Evolutionary conservation across 2,113 vertebrate genomes (phyloP).

Genomic region (Rostratula benghalensis): DNA sequence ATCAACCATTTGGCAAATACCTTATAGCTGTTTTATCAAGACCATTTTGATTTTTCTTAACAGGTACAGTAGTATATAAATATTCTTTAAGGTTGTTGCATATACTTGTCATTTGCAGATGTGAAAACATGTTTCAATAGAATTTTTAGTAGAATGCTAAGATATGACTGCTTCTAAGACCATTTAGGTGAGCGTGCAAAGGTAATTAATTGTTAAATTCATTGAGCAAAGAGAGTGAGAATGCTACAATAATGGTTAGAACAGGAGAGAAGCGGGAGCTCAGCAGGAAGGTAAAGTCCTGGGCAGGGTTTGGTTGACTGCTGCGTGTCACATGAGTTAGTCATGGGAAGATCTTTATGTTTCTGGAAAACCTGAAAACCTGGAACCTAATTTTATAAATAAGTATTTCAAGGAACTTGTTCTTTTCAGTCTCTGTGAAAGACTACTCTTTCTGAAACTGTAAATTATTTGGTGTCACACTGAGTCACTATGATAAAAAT

Average conservation of each 20-base stretch:
- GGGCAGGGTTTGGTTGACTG: neutral
- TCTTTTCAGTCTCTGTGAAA: neutral
- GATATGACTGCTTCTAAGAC: neutral
- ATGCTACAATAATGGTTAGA: neutral
- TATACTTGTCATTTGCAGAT: neutral
- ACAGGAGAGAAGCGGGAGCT: neutral
- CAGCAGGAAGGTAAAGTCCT: neutral
- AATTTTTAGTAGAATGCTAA: neutral
- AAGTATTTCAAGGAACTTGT: neutral
- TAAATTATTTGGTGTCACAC: neutral
- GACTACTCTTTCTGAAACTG: neutral
- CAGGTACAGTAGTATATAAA: neutral
- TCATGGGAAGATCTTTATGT: neutral
- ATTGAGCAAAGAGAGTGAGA: neutral
- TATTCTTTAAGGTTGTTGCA: neutral
- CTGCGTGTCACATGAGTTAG: neutral
- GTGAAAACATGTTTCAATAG: neutral
- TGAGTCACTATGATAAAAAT: neutral
- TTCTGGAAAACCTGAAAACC: slow-evolving; percentile 7
- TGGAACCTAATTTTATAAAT: neutral
- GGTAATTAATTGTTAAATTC: neutral
- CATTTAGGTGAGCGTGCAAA: neutral
- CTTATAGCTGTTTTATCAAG: neutral
- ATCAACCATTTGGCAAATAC: neutral
- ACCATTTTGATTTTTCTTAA: slow-evolving; percentile 5